Evolutionary conservation across 2,797 vertebrate species (phyloP).

Genomic region (Danio kyathit): DNA sequence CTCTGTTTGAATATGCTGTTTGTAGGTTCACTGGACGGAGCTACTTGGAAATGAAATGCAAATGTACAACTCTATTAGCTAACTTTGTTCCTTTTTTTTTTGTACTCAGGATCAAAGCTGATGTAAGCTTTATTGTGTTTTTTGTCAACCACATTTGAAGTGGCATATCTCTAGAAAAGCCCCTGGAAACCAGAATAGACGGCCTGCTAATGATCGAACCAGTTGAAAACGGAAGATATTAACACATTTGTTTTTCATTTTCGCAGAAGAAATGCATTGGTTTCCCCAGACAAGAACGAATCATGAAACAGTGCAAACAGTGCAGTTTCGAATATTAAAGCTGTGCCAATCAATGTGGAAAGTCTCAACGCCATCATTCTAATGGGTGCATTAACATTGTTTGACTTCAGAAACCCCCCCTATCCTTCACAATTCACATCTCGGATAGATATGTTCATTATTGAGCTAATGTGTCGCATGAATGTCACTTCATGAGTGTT

Average conservation of each 20-base stretch:
- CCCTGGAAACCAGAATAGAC: neutral
- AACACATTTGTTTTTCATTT: conserved; percentile 8
- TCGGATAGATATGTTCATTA: conserved; percentile 15
- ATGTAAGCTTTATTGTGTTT: neutral
- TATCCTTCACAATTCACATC: neutral
- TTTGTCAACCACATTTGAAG: neutral
- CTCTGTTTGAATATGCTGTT: conserved; percentile 6
- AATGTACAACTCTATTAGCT: conserved; percentile 17
- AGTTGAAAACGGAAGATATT: conserved; percentile 14
- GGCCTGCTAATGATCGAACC: neutral
- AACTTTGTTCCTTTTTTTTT: conserved; percentile 6
- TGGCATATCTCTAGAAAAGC: conserved; percentile 3
- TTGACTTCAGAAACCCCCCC: conserved; percentile 46
- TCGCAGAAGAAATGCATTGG: conserved; percentile 31
- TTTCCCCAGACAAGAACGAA: conserved; percentile 29
- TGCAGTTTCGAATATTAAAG: conserved; percentile 18
- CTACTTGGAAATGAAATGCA: conserved; percentile 42
- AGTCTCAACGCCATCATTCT: conserved; percentile 23
- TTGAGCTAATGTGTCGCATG: conserved; percentile 23
- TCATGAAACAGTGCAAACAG: conserved; percentile 21
- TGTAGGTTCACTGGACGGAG: neutral
- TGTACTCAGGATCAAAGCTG: conserved; percentile 25
- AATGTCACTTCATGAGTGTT: conserved; percentile 18
- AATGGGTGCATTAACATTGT: conserved; percentile 55
- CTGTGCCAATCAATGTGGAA: conserved; percentile 23